Base-by-base conservation (phyloP, 2,797 vertebrate genomes). In the Oreochromis grahami region DNA sequence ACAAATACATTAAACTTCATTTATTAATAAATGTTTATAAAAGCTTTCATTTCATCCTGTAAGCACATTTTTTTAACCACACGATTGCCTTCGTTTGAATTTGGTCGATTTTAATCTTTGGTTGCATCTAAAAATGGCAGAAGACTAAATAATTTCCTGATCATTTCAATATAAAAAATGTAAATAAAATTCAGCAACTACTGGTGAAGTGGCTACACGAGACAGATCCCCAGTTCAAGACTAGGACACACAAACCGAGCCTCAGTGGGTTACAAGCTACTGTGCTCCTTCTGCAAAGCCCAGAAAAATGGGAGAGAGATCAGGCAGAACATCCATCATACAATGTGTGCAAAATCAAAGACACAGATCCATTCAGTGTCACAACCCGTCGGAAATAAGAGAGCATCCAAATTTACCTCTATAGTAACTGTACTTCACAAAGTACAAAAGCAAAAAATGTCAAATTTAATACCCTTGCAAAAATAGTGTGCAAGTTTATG, bases 391-490 rank as follows among this genome's bases (percentile, higher is more conserved):
- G 13, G 63, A 24, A 68, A 68, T 21, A 68, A 15, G 38, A 24
- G 8, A 68, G 15, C 15, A 45, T 0, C 5, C 8, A 43, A 45
- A 17, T 70, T 24, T 45, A 45, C 14, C 55, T 56, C 14, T 56
- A 56, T 9, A 56, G 26, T 32, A 32, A 34, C 8, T 70, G 21
- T 68, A 43, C 4, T 72, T 72, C 43, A 48, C 68, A 1, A 29
- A 48, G 15, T 26, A 2, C 24, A 19, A 11, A 29, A 43, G 38
- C 38, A 68, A 0, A 0, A 48, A 0, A 32, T 24, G 5, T 0
- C 1, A 70, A 4, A 70, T 17, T 14, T 21, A n/a, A 52, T 19
- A 72, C 15, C 6, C 2, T 19, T 48, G 68, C 1, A 29, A 72
- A 72, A 48, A 26, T 45, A 26, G 5, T 2, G 21, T 45, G 14